These are phyloP conservation scores for Colossoma macropomum DNA, from an alignment of 2,113 vertebrate genomes.

Conservation along the genomic window DNA sequence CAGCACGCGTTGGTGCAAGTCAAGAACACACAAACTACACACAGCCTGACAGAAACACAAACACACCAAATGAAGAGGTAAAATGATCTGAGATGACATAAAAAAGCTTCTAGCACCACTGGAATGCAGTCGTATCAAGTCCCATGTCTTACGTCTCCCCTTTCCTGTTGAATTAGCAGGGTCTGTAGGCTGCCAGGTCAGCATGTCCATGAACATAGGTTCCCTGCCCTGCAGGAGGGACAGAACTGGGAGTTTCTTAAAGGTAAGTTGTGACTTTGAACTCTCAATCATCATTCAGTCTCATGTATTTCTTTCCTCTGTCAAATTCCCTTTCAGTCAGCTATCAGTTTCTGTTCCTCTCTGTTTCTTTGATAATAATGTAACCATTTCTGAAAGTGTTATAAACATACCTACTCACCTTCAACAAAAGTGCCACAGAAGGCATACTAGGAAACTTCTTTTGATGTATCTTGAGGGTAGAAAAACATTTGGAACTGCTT, in stretches of 20 bases:
- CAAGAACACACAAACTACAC: background rate
- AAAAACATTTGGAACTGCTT: too few relatives aligned
- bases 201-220: slow-evolving; percentile 52
- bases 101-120: too few relatives aligned
- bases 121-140: too few relatives aligned
- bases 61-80: background rate
- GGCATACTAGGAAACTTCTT: too few relatives aligned
- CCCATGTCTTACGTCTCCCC: background rate
- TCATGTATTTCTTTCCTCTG: background rate
- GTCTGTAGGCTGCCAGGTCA: slow-evolving; percentile 23
- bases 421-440: too few relatives aligned
- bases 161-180: background rate
- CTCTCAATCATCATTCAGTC: background rate
- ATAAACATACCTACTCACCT: too few relatives aligned
- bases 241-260: slow-evolving; percentile 91
- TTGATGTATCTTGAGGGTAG: too few relatives aligned
- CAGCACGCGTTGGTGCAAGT: background rate
- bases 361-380: too few relatives aligned
- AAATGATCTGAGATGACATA: too few relatives aligned
- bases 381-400: too few relatives aligned
- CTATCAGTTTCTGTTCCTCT: too few relatives aligned
- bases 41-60: background rate
- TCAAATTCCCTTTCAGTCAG: background rate
- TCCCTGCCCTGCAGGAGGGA: slow-evolving; percentile 74
- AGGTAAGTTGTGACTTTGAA: slow-evolving; percentile 75